These are phyloP conservation scores for Himalopsyche anomala DNA, from an alignment of 2,888 invertebrate genomes.

Conservation along the genomic window DNA sequence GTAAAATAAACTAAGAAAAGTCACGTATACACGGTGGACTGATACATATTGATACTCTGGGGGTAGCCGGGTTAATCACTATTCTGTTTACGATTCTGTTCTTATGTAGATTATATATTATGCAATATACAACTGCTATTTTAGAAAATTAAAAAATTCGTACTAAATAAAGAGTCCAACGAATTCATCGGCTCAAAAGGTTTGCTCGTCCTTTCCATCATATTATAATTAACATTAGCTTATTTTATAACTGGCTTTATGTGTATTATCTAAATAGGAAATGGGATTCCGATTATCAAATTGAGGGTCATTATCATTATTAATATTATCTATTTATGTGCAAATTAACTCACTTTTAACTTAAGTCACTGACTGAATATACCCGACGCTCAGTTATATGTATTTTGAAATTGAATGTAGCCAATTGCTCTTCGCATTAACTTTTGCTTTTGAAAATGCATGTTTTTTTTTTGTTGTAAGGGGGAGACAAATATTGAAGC, in stretches of 20 bases:
- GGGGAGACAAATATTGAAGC: neutral
- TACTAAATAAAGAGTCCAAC: too few relatives aligned
- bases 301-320: slow-evolving; percentile 15
- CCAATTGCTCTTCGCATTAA: slow-evolving; percentile 20
- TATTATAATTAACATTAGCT: slow-evolving; percentile 23
- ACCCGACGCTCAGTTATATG: neutral
- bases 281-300: slow-evolving; percentile 23
- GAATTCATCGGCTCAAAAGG: slow-evolving; percentile 12
- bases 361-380: slow-evolving; percentile 9
- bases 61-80: too few relatives aligned
- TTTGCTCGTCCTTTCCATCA: slow-evolving; percentile 35
- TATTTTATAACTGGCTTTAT: slow-evolving; percentile 27
- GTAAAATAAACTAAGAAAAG: too few relatives aligned
- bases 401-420: slow-evolving; percentile 14
- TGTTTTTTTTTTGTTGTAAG: slow-evolving; percentile 34
- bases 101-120: too few relatives aligned
- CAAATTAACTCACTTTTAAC: slow-evolving; percentile 39
- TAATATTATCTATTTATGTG: slow-evolving; percentile 33
- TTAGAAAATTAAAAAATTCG: too few relatives aligned
- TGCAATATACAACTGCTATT: too few relatives aligned
- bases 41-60: too few relatives aligned
- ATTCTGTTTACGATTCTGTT: too few relatives aligned
- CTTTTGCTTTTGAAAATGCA: slow-evolving; percentile 36
- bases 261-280: slow-evolving; percentile 31
- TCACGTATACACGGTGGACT: too few relatives aligned